A percentile compares a stretch with the other conserved stretches of the same genome.
phyloP scores from a whole-genome alignment of 2,113 vertebrate species.

The Andinoacara biseriatus region DNA sequence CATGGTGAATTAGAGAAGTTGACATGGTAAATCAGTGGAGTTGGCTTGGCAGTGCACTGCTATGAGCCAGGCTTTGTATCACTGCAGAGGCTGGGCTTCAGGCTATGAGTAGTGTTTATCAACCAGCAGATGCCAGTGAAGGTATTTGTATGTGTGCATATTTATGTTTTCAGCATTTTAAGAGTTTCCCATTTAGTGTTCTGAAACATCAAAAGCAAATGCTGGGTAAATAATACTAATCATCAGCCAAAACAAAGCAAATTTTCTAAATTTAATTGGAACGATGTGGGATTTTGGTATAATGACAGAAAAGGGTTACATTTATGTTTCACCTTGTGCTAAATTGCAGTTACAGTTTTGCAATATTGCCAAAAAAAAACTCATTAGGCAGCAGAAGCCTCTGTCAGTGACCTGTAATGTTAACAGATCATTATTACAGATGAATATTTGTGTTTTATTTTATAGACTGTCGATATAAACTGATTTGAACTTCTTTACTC shows the following conservation, averaged over 20 bases:
- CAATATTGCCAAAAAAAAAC: not conserved
- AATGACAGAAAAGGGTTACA: not conserved
- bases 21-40: slow-evolving; percentile 77
- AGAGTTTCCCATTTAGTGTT: slow-evolving; percentile 7
- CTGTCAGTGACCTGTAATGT: not conserved
- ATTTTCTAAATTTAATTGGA: not conserved
- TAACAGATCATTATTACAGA: not conserved
- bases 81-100: slow-evolving; percentile 51
- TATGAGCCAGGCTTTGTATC: slow-evolving; percentile 70
- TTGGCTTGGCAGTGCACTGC: slow-evolving; percentile 61
- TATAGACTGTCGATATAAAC: not conserved
- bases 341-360: not conserved
- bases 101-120: slow-evolving; percentile 58
- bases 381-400: not conserved
- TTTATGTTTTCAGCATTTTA: slow-evolving; percentile 18
- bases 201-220: slow-evolving; percentile 12
- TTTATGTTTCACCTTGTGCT: not conserved
- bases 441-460: not conserved
- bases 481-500: not conserved
- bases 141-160: slow-evolving; percentile 27
- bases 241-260: not conserved
- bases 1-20: slow-evolving; percentile 79
- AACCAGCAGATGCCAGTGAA: slow-evolving; percentile 49
- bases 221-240: not conserved
- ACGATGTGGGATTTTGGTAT: not conserved